These are phyloP conservation scores for Ataeniobius toweri DNA, from an alignment of 2,797 vertebrate genomes.

Conservation along the genomic window DNA sequence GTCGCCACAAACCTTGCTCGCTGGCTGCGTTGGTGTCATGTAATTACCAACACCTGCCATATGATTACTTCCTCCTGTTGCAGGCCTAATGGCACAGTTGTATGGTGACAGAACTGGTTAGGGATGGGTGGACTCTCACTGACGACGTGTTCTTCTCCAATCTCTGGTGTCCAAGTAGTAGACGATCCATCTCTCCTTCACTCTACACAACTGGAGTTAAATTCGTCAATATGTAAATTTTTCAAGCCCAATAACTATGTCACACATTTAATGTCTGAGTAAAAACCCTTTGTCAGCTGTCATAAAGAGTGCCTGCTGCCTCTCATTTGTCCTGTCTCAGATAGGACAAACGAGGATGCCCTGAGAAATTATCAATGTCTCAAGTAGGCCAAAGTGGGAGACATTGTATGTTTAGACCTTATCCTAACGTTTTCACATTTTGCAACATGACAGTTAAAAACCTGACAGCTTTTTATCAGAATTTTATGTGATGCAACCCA, in stretches of 20 bases:
- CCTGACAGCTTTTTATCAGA: neutral
- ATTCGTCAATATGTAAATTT: slow-evolving; percentile 64
- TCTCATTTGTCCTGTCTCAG: slow-evolving; percentile 44
- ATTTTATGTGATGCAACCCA: neutral
- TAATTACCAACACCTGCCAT: slow-evolving; percentile 66
- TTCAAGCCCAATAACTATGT: slow-evolving; percentile 67
- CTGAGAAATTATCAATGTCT: slow-evolving; percentile 16
- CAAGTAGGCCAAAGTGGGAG: slow-evolving; percentile 1
- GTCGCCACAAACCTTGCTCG: slow-evolving; percentile 22
- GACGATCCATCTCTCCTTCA: slow-evolving; percentile 34
- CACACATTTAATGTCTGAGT: slow-evolving; percentile 48
- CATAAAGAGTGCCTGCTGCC: slow-evolving; percentile 26
- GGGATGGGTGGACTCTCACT: neutral
- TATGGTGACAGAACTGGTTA: slow-evolving; percentile 42
- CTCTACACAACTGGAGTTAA: slow-evolving; percentile 45
- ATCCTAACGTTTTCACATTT: neutral
- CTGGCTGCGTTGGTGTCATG: slow-evolving; percentile 23
- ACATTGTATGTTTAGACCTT: neutral
- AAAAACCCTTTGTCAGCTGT: slow-evolving; percentile 48
- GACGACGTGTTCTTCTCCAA: neutral
- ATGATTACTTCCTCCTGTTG: slow-evolving; percentile 63
- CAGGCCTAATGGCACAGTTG: slow-evolving; percentile 34
- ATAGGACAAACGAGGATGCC: slow-evolving; percentile 1
- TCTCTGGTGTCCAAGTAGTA: slow-evolving; percentile 19
- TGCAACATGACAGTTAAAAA: neutral